Conservation (phyloP, 2,113 vertebrate genomes). For the Symphodus melops region DNA sequence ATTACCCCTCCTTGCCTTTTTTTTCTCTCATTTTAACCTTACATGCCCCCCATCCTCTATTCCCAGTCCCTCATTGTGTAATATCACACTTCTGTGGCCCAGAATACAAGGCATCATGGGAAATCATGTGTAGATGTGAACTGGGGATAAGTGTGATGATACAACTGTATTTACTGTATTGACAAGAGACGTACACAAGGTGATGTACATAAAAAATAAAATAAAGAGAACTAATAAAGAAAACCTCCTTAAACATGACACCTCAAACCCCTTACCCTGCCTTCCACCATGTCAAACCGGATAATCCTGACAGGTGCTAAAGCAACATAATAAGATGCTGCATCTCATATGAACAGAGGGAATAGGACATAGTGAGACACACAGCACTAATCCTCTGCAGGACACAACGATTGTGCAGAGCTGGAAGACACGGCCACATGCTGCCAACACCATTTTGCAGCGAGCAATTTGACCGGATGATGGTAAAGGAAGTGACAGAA, state of each 20-base stretch:
- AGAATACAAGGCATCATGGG: slow-evolving; percentile 4
- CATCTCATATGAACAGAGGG: slow-evolving; percentile 35
- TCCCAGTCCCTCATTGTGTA: slow-evolving; percentile 27
- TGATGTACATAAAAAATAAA: background rate
- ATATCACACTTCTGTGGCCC: slow-evolving; percentile 1
- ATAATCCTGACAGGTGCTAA: slow-evolving; percentile 52
- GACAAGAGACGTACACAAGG: slow-evolving; percentile 3
- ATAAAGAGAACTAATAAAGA: slow-evolving; percentile 2
- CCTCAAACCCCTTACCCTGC: slow-evolving; percentile 6
- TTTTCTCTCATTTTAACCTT: slow-evolving; percentile 7
- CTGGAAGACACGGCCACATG: slow-evolving; percentile 45
- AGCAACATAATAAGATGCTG: slow-evolving; percentile 30
- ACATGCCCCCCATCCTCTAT: slow-evolving; percentile 18
- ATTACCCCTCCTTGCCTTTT: background rate
- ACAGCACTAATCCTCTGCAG: slow-evolving; percentile 46
- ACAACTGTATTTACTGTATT: background rate
- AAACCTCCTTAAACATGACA: background rate
- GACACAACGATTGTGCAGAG: slow-evolving; percentile 22
- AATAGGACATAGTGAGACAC: slow-evolving; percentile 42
- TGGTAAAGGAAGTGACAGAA: slow-evolving; percentile 52
- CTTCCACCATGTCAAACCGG: slow-evolving; percentile 51
- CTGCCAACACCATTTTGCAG: slow-evolving; percentile 60
- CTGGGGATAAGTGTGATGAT: slow-evolving; percentile 8
- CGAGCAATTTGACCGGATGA: slow-evolving; percentile 37
- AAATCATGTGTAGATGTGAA: slow-evolving; percentile 20